Evolutionary conservation across 1,140 invertebrate species (phyloP), one percentile per base, ranked within the genome.

Genomic region (Nylanderia fulva): DNA sequence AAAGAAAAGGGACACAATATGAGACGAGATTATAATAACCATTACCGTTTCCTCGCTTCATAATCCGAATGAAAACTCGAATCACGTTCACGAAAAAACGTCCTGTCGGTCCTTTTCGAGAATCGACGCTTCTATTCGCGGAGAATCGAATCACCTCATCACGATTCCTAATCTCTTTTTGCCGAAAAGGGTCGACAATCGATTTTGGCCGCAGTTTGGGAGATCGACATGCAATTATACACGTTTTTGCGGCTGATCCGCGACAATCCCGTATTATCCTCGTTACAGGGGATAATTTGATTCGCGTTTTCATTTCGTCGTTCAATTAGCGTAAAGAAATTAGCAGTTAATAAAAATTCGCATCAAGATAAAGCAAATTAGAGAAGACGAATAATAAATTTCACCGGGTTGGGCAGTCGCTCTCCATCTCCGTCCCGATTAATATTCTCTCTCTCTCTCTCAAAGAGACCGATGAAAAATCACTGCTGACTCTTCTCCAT

Each of bases 201-300:
- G 29, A 80, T 72, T 72, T 21, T 18, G 21, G 27, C 11, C 18
- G 36, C 45, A 56, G 29, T 18, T 18, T 48, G 0, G 56, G 39
- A 63, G 24, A 39, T 45, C 36, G 5, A 63, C 45, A 39, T 21
- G 15, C 68, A 69, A 75, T 87, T 69, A 83, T 54, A 29, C 5
- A 83, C 36, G 29, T 86, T 76, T 66, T 87, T 88, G 24, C 52
- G n/a, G 42, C 45, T n/a, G 45, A 18, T 1, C 21, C 42, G 15
- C 9, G 13, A 71, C 15, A 48, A 80, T 45, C 1, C 13, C 27
- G 33, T 15, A 13, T 29, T 21, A 61, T 24, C 1, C 15, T 39
- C 11, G 21, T 21, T 45, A 11, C n/a, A 42, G 0, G 9, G 7
- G 8, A 33, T n/a, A 52, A 80, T 27, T 58, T 18, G 29, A 71